A percentile compares a stretch with the other conserved stretches of the same genome.
phyloP scores from a whole-genome alignment of 1,140 invertebrate species.

The Hydropsyche tenuis region DNA sequence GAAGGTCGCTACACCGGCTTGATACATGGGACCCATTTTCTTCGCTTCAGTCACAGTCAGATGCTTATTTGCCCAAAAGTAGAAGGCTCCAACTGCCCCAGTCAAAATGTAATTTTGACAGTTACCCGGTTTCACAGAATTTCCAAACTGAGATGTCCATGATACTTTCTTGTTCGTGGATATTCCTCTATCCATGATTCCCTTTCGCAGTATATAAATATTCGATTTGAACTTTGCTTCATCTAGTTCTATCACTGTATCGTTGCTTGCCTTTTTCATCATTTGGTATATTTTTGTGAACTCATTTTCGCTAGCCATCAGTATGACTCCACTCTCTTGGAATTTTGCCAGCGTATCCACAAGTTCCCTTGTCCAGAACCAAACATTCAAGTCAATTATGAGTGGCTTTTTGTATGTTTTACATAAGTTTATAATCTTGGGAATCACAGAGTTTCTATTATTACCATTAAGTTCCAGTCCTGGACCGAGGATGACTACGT shows the following conservation, averaged over 20 bases:
- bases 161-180: conserved; percentile 1
- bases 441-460: conserved; percentile 13
- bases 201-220: conserved; percentile 40
- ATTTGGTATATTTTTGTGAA: conserved; percentile 34
- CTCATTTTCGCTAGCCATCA: conserved; percentile 9
- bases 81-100: conserved; percentile 28
- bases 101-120: conserved; percentile 36
- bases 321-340: conserved; percentile 34
- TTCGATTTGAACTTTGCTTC: conserved; percentile 33
- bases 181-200: conserved; percentile 36
- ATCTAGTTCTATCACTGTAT: conserved; percentile 11
- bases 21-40: conserved; percentile 18
- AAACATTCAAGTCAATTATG: conserved; percentile 31
- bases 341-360: conserved; percentile 14
- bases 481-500: conserved; percentile 36
- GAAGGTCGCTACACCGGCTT: conserved; percentile 33
- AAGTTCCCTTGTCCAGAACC: conserved; percentile 25
- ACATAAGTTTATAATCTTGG: conserved; percentile 32
- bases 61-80: conserved; percentile 36
- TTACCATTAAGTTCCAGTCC: conserved; percentile 32
- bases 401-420: conserved; percentile 40
- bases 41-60: not conserved
- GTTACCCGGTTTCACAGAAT: not conserved
- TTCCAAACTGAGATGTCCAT: conserved; percentile 18
- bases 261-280: conserved; percentile 1